phyloP scores from a whole-genome alignment of 2,113 vertebrate species.

The Cyprinus carpio region DNA sequence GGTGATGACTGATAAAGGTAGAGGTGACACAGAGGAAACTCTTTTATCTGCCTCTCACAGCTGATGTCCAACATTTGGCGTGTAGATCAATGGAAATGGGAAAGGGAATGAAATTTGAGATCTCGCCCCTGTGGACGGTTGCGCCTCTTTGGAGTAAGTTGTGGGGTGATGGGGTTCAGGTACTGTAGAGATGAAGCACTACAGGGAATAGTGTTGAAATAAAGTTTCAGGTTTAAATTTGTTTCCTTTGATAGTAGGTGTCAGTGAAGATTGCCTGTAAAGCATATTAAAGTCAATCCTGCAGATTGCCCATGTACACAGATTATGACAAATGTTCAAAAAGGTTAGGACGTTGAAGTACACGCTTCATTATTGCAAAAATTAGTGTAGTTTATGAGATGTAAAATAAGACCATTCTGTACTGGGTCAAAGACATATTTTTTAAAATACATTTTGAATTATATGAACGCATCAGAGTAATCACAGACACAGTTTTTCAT shows the following conservation, averaged over 20 bases:
- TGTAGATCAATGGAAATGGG: slow-evolving; percentile 62
- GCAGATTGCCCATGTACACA: background rate
- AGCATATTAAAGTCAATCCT: background rate
- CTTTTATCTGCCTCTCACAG: slow-evolving; percentile 68
- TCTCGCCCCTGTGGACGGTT: background rate
- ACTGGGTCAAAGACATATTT: background rate
- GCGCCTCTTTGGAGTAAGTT: background rate
- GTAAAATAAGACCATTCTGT: slow-evolving; percentile 1
- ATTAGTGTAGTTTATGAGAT: background rate
- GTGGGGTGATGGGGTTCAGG: background rate
- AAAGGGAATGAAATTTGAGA: slow-evolving; percentile 51
- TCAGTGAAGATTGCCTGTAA: background rate
- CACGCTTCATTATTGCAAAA: slow-evolving; percentile 9
- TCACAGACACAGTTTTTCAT: slow-evolving; percentile 31
- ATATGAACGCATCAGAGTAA: slow-evolving; percentile 16
- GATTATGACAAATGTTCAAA: background rate
- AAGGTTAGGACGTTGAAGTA: background rate
- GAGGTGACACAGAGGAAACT: slow-evolving; percentile 64
- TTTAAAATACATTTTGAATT: background rate
- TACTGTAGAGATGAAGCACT: background rate
- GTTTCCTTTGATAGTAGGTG: slow-evolving; percentile 16
- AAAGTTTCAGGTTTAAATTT: background rate
- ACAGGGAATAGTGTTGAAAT: background rate
- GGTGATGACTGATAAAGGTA: slow-evolving; percentile 70
- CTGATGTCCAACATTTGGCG: slow-evolving; percentile 56